Evolutionary conservation across 1,140 invertebrate genomes (phyloP).

Genomic region (Apis dorsata): DNA sequence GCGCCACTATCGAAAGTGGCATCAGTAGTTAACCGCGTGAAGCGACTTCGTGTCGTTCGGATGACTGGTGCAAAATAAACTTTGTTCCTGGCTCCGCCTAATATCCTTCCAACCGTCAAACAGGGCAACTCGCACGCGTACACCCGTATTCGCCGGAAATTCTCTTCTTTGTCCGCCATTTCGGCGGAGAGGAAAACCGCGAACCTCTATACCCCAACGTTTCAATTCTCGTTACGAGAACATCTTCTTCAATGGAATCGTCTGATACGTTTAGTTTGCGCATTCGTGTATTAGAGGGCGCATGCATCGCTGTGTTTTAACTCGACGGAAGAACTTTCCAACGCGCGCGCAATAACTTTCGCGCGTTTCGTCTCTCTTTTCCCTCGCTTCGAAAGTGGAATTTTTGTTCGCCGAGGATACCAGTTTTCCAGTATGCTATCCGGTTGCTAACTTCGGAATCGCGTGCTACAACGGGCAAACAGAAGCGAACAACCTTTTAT

Average conservation of each 20-base stretch:
- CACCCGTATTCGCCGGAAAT: neutral
- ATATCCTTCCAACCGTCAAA: slow-evolving; percentile 45
- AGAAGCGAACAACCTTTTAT: neutral
- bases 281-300: neutral
- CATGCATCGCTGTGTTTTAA: slow-evolving; percentile 1
- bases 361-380: neutral
- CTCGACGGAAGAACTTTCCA: slow-evolving; percentile 14
- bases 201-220: neutral
- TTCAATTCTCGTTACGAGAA: slow-evolving; percentile 27
- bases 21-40: slow-evolving; percentile 28
- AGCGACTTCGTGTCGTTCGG: slow-evolving; percentile 31
- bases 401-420: neutral
- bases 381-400: neutral
- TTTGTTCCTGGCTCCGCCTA: slow-evolving; percentile 59
- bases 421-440: too few species aligned
- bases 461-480: neutral
- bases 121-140: neutral
- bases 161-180: slow-evolving; percentile 19
- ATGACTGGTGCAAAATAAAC: slow-evolving; percentile 68
- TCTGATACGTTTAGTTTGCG: slow-evolving; percentile 23
- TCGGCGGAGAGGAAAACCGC: slow-evolving; percentile 21
- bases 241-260: slow-evolving; percentile 35
- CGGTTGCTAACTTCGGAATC: neutral
- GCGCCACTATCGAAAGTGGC: slow-evolving; percentile 1
- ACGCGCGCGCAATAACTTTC: neutral